phyloP scores from a whole-genome alignment of 2,797 vertebrate species.

The Aulostomus chinensis region DNA sequence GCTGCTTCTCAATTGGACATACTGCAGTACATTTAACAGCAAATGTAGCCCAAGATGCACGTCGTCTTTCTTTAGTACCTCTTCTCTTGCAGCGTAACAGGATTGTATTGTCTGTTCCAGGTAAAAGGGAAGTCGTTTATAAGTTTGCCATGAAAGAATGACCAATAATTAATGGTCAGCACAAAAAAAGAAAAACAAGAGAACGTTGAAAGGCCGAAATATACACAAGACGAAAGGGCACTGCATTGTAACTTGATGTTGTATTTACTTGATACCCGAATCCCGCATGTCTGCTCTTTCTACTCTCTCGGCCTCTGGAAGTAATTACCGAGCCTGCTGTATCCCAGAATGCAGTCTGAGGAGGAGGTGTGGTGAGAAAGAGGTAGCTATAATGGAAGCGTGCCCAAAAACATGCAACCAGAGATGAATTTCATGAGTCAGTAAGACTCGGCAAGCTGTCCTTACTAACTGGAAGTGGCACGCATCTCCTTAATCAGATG shows the following conservation, averaged over 20 bases:
- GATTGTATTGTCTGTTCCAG: too few species aligned
- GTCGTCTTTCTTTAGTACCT: too few species aligned
- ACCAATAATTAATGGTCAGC: too few species aligned
- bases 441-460: conserved; percentile 29
- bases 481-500: conserved; percentile 2
- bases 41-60: background rate
- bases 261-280: conserved; percentile 50
- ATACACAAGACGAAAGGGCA: background rate
- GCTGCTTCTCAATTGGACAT: background rate
- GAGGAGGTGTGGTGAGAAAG: conserved; percentile 76
- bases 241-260: conserved; percentile 23
- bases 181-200: background rate
- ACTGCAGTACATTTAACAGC: background rate
- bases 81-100: too few species aligned
- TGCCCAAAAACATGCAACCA: conserved; percentile 42
- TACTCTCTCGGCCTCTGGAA: conserved; percentile 78
- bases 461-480: conserved; percentile 21
- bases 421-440: conserved; percentile 54
- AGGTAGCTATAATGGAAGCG: conserved; percentile 65
- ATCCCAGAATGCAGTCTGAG: conserved; percentile 78
- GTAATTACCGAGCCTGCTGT: conserved; percentile 79
- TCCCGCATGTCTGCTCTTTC: conserved; percentile 51
- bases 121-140: background rate
- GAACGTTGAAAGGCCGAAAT: background rate
- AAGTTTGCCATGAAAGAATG: too few species aligned